Evolutionary conservation across 1,140 invertebrate genomes (phyloP), one percentile per base, ranked within the genome.

Genomic region (Aphelinus atriplicis): DNA sequence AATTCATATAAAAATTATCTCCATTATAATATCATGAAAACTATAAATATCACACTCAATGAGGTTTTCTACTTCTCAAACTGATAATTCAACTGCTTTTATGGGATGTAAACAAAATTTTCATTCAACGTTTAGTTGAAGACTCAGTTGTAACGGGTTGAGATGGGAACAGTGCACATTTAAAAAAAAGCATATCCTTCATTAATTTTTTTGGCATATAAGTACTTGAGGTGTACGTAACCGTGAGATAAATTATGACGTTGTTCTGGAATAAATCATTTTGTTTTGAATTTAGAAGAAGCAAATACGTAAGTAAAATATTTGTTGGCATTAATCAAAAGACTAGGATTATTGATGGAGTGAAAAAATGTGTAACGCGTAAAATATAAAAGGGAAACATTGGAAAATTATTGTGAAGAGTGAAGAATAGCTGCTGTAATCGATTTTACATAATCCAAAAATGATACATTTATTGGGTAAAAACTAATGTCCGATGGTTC

Each of bases 151-250:
- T 65, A 78, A 83, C 65, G 42, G 81, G 80, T 83, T 84, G 85
- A 81, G 73, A 84, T 81, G 83, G 84, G 82, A 86, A 85, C 84
- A 84, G 84, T 84, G 83, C 83, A 84, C 81, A 83, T 51, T 66
- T 58, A 51, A n/a, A 71, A 71, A 43, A 58, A 85, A 84, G 84
- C 85, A 87, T 87, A 87, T 87, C 85, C 81, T 86, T 79, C 80
- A 81, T 86, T 86, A 78, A 79, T 84, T 81, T 79, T 82, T 79
- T 75, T 75, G 26, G 26, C 26, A 26, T 26, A 26, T 26, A 26
- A 26, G 26, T 26, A 26, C 26, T 26, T 26, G 26, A 26, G 26
- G 26, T 26, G 26, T 26, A 26, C 26, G 26, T 26, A 26, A 26
- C 26, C 26, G 26, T 26, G 26, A 26, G 26, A 26, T 26, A 26